These are phyloP conservation scores for Acutogordius australiensis DNA, from an alignment of 2,888 invertebrate species.

Conservation along the genomic window DNA sequence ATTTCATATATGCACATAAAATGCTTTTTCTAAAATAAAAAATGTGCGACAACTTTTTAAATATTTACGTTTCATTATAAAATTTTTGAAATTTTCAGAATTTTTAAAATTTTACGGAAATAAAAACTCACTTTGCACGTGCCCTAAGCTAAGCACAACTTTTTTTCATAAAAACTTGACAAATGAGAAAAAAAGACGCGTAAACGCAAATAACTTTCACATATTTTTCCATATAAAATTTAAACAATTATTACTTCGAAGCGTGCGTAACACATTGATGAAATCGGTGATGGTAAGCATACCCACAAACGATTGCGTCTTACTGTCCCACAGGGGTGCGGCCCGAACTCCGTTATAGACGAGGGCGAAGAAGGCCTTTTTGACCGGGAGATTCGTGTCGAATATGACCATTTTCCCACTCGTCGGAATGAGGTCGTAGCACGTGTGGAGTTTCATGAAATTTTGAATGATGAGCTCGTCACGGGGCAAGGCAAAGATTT, in stretches of 20 bases:
- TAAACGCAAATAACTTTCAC: no score
- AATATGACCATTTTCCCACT: slow-evolving; percentile 96
- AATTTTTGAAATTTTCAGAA: no score
- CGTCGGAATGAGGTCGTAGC: slow-evolving; percentile 95
- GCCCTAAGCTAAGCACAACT: no score
- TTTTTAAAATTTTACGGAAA: no score
- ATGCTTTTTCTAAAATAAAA: no score
- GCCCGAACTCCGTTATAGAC: slow-evolving; percentile 93
- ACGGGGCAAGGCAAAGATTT: slow-evolving; percentile 8
- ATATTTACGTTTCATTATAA: no score
- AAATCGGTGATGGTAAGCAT: slow-evolving; percentile 31
- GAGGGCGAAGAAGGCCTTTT: slow-evolving; percentile 93
- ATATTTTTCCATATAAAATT: no score
- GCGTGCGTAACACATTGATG: slow-evolving; percentile 26
- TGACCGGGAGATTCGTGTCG: slow-evolving; percentile 83
- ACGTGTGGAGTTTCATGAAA: slow-evolving; percentile 97
- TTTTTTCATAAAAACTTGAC: no score
- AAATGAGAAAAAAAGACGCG: no score
- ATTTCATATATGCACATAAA: no score
- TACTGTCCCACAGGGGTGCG: slow-evolving; percentile 83
- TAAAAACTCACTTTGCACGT: no score
- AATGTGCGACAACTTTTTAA: no score
- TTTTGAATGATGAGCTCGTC: slow-evolving; percentile 2
- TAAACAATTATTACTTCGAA: background rate
- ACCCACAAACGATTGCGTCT: slow-evolving; percentile 65